These are phyloP conservation scores for Proteles cristata DNA, from an alignment of 2,113 vertebrate genomes.

Conservation along the genomic window DNA sequence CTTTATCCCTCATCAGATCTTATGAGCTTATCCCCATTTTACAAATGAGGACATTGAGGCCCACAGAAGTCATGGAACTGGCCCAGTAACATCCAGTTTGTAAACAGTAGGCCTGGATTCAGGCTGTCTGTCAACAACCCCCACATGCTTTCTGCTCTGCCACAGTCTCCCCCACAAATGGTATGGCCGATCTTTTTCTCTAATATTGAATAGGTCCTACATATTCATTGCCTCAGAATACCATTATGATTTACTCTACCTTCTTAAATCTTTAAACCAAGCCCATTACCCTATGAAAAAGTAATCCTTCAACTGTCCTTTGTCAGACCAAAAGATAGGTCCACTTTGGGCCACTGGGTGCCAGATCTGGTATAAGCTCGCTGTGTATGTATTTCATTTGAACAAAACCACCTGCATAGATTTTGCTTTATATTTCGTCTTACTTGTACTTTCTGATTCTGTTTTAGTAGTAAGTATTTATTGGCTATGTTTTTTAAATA, in stretches of 20 bases:
- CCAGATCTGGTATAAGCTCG: background rate
- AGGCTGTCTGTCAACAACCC: background rate
- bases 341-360: background rate
- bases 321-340: constrained; percentile 14
- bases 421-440: constrained; percentile 12
- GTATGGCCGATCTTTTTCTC: background rate
- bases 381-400: background rate
- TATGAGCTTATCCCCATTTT: background rate
- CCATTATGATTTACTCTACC: constrained; percentile 55
- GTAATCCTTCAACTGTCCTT: constrained; percentile 19
- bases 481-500: background rate
- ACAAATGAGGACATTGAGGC: constrained; percentile 3
- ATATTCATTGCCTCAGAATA: constrained; percentile 61
- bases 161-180: background rate
- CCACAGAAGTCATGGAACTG: background rate
- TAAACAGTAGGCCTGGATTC: background rate
- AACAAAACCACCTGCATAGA: background rate
- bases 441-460: background rate
- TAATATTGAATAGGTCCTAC: constrained; percentile 52
- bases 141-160: background rate
- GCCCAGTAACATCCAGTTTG: background rate
- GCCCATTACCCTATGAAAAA: constrained; percentile 59
- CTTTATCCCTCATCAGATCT: background rate
- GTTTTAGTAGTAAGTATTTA: background rate
- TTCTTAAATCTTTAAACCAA: constrained; percentile 74